Evolutionary conservation across 2,888 invertebrate species (phyloP).

Genomic region (Megaustenia siamemsis): DNA sequence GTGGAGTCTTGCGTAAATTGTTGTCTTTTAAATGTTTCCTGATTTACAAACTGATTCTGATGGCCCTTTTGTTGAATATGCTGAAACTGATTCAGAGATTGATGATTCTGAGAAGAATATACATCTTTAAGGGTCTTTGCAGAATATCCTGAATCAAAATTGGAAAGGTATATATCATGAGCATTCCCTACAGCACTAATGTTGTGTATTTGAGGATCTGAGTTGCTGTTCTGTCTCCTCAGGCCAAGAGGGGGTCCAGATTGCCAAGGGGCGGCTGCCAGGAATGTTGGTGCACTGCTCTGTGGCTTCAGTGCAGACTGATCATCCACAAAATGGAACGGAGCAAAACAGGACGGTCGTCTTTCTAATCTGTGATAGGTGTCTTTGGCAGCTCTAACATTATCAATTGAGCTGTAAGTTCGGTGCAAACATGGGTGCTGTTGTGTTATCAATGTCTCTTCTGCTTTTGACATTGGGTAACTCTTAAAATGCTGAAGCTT

Average conservation of each 20-base stretch:
- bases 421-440: neutral
- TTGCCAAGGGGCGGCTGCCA: neutral
- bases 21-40: neutral
- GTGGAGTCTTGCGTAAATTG: neutral
- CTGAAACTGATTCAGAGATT: neutral
- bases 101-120: neutral
- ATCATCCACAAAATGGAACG: constrained; percentile 7
- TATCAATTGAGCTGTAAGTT: constrained; percentile 24
- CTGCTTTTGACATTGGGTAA: neutral
- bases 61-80: neutral
- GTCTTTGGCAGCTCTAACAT: constrained; percentile 2
- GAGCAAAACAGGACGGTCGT: neutral
- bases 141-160: neutral
- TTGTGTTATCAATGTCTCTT: neutral
- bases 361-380: neutral
- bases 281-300: constrained; percentile 65
- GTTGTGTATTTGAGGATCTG: constrained; percentile 84
- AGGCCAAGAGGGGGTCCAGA: constrained; percentile 69
- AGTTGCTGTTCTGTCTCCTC: constrained; percentile 82
- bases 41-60: neutral
- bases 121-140: neutral
- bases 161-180: neutral
- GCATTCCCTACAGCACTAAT: neutral
- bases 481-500: neutral
- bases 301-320: constrained; percentile 62